These are phyloP conservation scores for Enteromius treurensis DNA, from an alignment of 2,797 vertebrate species.

Conservation along the genomic window DNA sequence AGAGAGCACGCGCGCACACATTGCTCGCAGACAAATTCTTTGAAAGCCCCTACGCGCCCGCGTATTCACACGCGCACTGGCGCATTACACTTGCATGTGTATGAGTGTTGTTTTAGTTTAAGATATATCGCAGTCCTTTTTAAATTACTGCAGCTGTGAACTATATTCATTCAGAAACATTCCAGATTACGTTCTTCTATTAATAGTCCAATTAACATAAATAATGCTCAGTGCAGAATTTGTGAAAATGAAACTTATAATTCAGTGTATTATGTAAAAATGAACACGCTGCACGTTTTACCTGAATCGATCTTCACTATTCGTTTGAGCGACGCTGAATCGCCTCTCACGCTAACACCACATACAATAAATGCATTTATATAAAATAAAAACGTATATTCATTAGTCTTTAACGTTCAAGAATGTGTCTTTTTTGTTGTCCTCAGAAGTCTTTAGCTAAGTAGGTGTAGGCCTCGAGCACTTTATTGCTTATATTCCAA, in stretches of 20 bases:
- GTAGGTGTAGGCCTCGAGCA: constrained; percentile 70
- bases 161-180: not conserved
- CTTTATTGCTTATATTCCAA: constrained; percentile 95
- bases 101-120: constrained; percentile 35
- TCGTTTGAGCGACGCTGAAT: not conserved
- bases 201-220: not conserved
- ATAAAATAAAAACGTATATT: constrained; percentile 33
- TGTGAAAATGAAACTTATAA: not conserved
- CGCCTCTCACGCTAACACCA: not conserved
- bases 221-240: not conserved
- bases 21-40: constrained; percentile 37
- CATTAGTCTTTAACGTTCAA: constrained; percentile 11
- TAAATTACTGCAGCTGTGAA: not conserved
- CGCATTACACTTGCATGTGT: constrained; percentile 5
- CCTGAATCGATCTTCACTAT: constrained; percentile 26
- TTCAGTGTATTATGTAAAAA: constrained; percentile 4
- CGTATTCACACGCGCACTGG: constrained; percentile 26
- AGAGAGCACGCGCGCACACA: not conserved
- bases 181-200: not conserved
- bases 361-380: not conserved
- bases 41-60: constrained; percentile 35
- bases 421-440: constrained; percentile 34
- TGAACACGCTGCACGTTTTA: not conserved
- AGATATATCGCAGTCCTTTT: not conserved
- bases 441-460: constrained; percentile 64